Evolutionary conservation across 2,797 vertebrate species (phyloP).

Genomic region (Pygocentrus nattereri): DNA sequence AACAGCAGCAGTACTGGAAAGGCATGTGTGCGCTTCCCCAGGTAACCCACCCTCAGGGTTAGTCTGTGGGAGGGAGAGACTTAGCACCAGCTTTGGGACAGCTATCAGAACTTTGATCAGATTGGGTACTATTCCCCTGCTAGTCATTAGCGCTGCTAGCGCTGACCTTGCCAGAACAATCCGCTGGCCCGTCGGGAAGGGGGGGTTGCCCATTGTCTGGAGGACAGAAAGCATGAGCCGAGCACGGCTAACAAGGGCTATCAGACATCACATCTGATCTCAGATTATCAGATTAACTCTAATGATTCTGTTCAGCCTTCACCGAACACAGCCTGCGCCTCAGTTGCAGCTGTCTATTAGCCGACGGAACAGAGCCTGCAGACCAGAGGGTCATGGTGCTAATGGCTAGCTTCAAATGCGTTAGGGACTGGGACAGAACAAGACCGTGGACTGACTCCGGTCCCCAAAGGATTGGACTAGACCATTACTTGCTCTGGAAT

Average conservation of each 20-base stretch:
- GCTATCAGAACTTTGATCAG: conserved; percentile 53
- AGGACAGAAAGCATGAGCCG: conserved; percentile 17
- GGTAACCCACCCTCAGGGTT: conserved; percentile 32
- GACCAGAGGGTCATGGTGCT: not conserved
- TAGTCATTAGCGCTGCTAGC: conserved; percentile 45
- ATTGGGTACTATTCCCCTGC: conserved; percentile 37
- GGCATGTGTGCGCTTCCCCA: conserved; percentile 21
- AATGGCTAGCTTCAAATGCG: not conserved
- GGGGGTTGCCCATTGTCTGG: conserved; percentile 20
- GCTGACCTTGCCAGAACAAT: conserved; percentile 55
- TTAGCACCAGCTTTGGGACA: conserved; percentile 33
- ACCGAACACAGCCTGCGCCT: conserved; percentile 4
- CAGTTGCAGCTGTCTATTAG: conserved; percentile 4
- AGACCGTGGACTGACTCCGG: not conserved
- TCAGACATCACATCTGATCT: conserved; percentile 56
- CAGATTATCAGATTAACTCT: conserved; percentile 53
- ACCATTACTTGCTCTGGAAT: not conserved
- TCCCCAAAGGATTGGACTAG: not conserved
- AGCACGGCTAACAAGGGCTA: conserved; percentile 41
- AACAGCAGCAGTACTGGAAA: not conserved
- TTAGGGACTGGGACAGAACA: not conserved
- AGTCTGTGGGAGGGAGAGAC: conserved; percentile 24
- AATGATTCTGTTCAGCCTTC: conserved; percentile 44
- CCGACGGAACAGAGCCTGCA: not conserved
- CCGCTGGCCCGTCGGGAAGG: not conserved